A percentile compares a stretch with the other conserved stretches of the same genome.
Conservation (phyloP, 2,113 vertebrate genomes). For the Calypte anna region DNA sequence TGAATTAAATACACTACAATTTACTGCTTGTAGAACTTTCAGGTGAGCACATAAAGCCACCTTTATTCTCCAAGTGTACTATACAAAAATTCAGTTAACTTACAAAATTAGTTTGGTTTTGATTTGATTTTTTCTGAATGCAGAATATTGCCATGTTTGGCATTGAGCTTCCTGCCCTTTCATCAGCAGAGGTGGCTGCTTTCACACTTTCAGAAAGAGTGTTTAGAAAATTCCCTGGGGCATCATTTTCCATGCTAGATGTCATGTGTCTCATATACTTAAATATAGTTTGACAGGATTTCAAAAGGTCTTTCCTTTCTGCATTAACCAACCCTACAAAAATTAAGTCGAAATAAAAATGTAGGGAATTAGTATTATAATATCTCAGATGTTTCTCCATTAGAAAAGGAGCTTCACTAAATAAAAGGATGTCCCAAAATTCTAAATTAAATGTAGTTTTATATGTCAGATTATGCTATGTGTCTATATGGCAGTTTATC, state of each 20-base stretch:
- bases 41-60: background rate
- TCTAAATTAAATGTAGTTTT: background rate
- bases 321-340: background rate
- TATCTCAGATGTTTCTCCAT: background rate
- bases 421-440: background rate
- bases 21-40: background rate
- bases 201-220: background rate
- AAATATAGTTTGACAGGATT: background rate
- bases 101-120: background rate
- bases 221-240: background rate
- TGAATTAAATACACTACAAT: background rate
- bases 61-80: background rate
- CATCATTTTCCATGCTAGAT: background rate
- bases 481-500: background rate
- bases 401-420: background rate
- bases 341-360: background rate
- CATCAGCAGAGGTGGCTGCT: background rate
- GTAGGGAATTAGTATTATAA: background rate
- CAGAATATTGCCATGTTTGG: background rate
- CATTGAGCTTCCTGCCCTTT: background rate
- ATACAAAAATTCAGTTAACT: background rate
- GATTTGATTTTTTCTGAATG: background rate
- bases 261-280: background rate
- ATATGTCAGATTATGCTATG: background rate
- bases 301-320: background rate